phyloP scores from a whole-genome alignment of 2,113 vertebrate species.

The Pelecanoides urinatrix region DNA sequence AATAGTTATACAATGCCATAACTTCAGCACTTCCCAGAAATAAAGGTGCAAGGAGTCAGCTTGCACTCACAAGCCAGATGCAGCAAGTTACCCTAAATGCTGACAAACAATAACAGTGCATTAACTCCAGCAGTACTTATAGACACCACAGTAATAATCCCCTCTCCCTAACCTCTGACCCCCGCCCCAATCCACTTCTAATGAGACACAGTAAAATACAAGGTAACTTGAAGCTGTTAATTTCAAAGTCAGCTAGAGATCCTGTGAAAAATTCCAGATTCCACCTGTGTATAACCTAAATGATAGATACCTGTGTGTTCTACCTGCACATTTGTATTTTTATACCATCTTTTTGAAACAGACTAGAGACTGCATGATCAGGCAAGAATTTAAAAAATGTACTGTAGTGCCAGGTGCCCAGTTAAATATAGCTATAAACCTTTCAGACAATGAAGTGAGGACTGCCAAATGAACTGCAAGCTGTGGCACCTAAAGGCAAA shows the following conservation, averaged over 20 bases:
- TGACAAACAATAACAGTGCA: background rate
- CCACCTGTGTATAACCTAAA: background rate
- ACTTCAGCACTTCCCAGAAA: background rate
- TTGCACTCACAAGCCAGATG: background rate
- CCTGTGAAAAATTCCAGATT: background rate
- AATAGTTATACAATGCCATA: background rate
- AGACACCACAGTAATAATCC: background rate
- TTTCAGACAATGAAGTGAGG: constrained; percentile 35
- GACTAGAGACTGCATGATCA: background rate
- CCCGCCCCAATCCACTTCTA: background rate
- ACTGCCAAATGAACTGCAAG: constrained; percentile 63
- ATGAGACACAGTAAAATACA: background rate
- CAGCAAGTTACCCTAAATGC: background rate
- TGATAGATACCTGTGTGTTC: background rate
- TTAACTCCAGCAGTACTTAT: background rate
- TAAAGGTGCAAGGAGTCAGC: background rate
- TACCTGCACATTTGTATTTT: background rate
- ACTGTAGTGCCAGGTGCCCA: constrained; percentile 26
- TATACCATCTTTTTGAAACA: background rate
- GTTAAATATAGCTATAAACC: constrained; percentile 50
- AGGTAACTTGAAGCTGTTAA: background rate
- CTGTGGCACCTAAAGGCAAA: constrained; percentile 60
- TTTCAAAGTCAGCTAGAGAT: background rate
- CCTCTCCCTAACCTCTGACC: background rate
- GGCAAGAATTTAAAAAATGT: background rate